A percentile compares a stretch with the other conserved stretches of the same genome.
Evolutionary conservation across 2,888 invertebrate species (phyloP).

Genomic region (Eristalinus sepulchralis): DNA sequence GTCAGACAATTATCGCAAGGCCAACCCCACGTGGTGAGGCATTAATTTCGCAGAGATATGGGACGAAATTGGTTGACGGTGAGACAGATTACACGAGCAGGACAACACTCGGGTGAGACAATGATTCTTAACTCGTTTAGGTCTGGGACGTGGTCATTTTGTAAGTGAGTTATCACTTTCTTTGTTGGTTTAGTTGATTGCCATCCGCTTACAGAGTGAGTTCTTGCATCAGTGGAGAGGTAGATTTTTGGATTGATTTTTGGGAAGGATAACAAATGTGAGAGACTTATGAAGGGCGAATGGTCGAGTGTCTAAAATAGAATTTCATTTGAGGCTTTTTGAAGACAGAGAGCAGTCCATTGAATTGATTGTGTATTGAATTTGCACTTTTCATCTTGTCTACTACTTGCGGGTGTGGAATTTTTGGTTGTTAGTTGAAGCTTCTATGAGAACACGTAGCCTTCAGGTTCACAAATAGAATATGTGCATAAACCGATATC

Average conservation of each 20-base stretch:
- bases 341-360: no score
- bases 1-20: conserved; percentile 58
- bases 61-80: conserved; percentile 32
- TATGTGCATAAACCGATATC: no score
- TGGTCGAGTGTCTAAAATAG: no score
- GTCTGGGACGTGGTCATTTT: background rate
- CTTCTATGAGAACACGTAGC: no score
- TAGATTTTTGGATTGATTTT: background rate
- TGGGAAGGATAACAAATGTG: background rate
- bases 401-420: no score
- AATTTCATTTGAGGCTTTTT: no score
- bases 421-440: no score
- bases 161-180: conserved; percentile 42
- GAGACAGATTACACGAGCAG: conserved; percentile 51
- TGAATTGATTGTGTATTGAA: no score
- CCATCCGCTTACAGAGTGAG: background rate
- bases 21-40: conserved; percentile 30
- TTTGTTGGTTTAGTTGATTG: conserved; percentile 29
- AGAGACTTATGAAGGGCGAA: no score
- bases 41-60: conserved; percentile 49
- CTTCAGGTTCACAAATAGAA: no score
- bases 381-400: no score
- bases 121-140: conserved; percentile 12
- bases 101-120: conserved; percentile 13
- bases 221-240: background rate